A percentile compares a stretch with the other conserved stretches of the same genome.
Evolutionary conservation across 2,113 vertebrate genomes (phyloP).

Genomic region (Notarius quadriscutis): DNA sequence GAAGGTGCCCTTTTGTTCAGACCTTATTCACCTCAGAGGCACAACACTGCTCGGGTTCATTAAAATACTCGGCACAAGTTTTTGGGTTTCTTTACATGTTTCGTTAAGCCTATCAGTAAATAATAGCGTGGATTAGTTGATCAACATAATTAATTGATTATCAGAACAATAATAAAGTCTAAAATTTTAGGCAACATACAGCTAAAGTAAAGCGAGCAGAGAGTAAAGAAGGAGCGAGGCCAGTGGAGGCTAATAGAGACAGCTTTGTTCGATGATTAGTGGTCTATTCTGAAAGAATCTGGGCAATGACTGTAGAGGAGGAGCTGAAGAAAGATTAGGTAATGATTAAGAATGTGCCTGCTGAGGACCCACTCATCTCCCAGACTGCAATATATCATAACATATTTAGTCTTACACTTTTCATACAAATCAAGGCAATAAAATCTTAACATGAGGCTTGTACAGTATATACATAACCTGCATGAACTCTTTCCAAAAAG

Average conservation of each 20-base stretch:
- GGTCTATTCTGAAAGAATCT: conserved; percentile 56
- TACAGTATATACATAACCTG: not conserved
- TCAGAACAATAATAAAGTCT: conserved; percentile 30
- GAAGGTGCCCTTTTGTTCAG: conserved; percentile 65
- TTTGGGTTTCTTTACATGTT: conserved; percentile 26
- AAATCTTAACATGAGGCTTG: not conserved
- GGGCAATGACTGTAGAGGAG: conserved; percentile 52
- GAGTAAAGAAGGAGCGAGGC: conserved; percentile 24
- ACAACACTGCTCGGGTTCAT: conserved; percentile 52
- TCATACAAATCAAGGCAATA: conserved; percentile 12
- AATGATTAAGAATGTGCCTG: conserved; percentile 44
- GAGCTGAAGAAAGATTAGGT: conserved; percentile 45
- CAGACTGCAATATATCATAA: conserved; percentile 18
- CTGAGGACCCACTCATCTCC: conserved; percentile 34
- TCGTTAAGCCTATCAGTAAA: conserved; percentile 38
- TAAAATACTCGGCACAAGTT: conserved; percentile 38
- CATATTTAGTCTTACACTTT: conserved; percentile 30
- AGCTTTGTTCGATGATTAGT: conserved; percentile 68
- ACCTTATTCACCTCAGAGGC: conserved; percentile 54
- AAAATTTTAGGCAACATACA: conserved; percentile 23
- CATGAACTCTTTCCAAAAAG: not conserved
- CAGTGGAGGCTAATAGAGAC: conserved; percentile 61
- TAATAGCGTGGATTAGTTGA: conserved; percentile 39
- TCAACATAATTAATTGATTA: conserved; percentile 33
- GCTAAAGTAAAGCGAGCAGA: conserved; percentile 18